Base-by-base conservation (phyloP, 2,113 vertebrate genomes). In the Tretioscincus oriximinensis region DNA sequence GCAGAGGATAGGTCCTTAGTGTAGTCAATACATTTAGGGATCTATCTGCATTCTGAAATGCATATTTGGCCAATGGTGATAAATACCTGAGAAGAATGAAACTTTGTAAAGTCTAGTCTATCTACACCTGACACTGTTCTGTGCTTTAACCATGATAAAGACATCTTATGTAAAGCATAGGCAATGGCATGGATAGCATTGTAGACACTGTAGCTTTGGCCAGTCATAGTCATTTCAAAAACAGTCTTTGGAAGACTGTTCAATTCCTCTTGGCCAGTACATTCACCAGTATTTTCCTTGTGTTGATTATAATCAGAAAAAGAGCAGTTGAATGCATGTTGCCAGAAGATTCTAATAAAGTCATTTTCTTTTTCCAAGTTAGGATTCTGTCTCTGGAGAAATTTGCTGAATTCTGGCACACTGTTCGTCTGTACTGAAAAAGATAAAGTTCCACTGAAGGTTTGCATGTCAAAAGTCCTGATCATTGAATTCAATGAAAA, bases 221-320 rank as follows among this genome's bases (percentile, higher is more conserved):
- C 68, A 41, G 68, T 70, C 68, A 70, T 70, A 35, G 20, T 70
- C 35, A 70, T 70, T 70, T 70, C 68, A 70, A 70, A 70, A 9
- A 70, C 7, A 70, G 31, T 20, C 16, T 21, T 9, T 2, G 31
- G 68, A 9, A 70, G 31, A 22, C 18, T 70, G 5, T 70, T 31
- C 35, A 70, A 8, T 31, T 70, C 41, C 18, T 70, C 68, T 10
- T 70, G 31, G 2, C 68, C 68, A 45, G 31, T 70, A 9, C 68
- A 70, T 10, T 1, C 11, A 70, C 9, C 21, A 1, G 9, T 22
- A 5, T 9, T 21, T 35, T 70, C 29, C 68, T 9, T 45, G 7
- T 41, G 68, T 35, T 45, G 20, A 70, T 22, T 10, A 20, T 47
- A 51, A 28, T 45, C 68, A 29, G 20, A 7, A 65, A 81, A 54